Evolutionary conservation across 2,113 vertebrate genomes (phyloP), one percentile per base, ranked within the genome.

Genomic region (Ophthalmolycus amberensis): DNA sequence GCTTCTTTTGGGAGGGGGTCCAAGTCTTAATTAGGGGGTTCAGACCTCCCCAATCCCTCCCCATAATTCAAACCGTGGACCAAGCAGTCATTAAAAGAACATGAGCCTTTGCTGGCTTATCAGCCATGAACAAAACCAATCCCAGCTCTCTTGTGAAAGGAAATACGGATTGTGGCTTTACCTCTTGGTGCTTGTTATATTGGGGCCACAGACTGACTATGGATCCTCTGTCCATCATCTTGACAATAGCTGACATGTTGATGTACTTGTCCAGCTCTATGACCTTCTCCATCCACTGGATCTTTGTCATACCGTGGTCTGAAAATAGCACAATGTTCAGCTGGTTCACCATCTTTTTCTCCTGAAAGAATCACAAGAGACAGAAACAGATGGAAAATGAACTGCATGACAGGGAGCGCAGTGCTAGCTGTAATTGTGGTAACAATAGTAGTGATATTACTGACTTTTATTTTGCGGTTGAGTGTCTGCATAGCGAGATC

Each of bases 241-340:
- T 97, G 83, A 95, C 85, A 37, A 97, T 93, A 54, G 96, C 93
- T 0, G 77, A 92, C 94, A 97, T 96, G 83, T 93, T 95, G 89
- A 99, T 95, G 18, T 96, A 95, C 1, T 95, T 91, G 32, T 95
- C 94, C 77, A 99, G 90, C 80, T 99, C 97, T 1, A 99, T 98
- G 62, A 99, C 95, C 91, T 96, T 98, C 67, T 99, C 95, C 75
- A 92, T 94, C 98, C 97, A 99, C 73, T 94, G 91, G 79, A 99
- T 94, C 44, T 97, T 96, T 0, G 97, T 98, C 98, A 99, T 99
- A 0, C 98, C 98, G 0, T 99, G 98, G 83, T 99, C 98, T 0
- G 98, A 99, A 92, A 99, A 99, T 54, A 99, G 77, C 66, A 99
- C 59, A 75, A 99, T 90, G 0, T 99, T 98, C 80, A 99, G 12